Percentiles rank a stretch among this genome's conserved stretches.
Conservation (phyloP, 2,113 vertebrate species). For the Chlorodrepanis virens region DNA sequence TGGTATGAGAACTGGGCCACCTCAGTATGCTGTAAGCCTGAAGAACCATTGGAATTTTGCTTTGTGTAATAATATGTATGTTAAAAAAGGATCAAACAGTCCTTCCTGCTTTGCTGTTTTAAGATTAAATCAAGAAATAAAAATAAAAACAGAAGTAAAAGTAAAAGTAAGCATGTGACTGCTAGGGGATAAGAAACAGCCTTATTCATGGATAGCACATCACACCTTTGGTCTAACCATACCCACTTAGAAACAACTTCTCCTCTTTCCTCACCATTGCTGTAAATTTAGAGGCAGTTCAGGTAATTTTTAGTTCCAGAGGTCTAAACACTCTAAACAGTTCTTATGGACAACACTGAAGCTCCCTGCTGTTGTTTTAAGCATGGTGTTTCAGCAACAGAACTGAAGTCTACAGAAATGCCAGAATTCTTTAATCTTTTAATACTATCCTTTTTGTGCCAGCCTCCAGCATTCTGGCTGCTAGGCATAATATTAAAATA, state of each 20-base stretch:
- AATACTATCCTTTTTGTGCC: background rate
- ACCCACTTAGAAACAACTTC: background rate
- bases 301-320: background rate
- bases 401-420: background rate
- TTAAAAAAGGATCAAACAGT: background rate
- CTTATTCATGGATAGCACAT: background rate
- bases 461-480: background rate
- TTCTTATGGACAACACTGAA: background rate
- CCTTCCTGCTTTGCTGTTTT: background rate
- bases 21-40: background rate
- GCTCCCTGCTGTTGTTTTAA: background rate
- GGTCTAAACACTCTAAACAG: background rate
- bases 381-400: background rate
- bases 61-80: background rate
- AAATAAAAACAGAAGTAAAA: background rate
- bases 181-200: background rate
- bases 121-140: background rate
- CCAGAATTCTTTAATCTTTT: background rate
- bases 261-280: background rate
- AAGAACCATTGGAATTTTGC: background rate
- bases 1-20: background rate
- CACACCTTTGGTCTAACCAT: background rate
- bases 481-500: background rate
- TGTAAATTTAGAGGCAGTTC: background rate
- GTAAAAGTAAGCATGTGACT: background rate